Percentiles rank a stretch among this genome's conserved stretches.
These are phyloP conservation scores for Eudyptes chrysolophus DNA, from an alignment of 2,113 vertebrate genomes.

Conservation along the genomic window DNA sequence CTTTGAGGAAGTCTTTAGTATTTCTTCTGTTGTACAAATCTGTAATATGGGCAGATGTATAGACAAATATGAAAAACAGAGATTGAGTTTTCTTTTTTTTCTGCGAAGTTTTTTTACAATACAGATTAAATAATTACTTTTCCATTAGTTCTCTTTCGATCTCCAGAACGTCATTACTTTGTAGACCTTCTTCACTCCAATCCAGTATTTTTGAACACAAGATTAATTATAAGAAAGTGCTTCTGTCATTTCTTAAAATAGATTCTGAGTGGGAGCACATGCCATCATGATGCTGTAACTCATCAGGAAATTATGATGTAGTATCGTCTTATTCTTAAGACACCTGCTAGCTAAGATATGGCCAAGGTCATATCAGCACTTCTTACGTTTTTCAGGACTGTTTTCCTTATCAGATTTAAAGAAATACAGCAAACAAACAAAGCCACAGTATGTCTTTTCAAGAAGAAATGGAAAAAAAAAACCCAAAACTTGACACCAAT, in stretches of 20 bases:
- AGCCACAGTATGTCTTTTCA: not conserved
- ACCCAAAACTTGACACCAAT: not conserved
- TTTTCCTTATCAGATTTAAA: not conserved
- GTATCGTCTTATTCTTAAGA: conserved; percentile 18
- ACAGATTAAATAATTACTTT: conserved; percentile 27
- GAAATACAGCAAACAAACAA: not conserved
- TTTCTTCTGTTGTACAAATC: not conserved
- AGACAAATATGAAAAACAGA: not conserved
- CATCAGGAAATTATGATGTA: conserved; percentile 40
- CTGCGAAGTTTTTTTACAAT: not conserved
- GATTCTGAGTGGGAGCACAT: conserved; percentile 49
- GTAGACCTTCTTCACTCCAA: conserved; percentile 30
- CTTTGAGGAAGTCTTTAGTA: not conserved
- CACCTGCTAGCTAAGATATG: not conserved
- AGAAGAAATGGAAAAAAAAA: not conserved
- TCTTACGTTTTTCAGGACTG: not conserved
- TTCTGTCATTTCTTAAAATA: conserved; percentile 71
- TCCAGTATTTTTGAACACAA: conserved; percentile 47
- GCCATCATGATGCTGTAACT: conserved; percentile 53
- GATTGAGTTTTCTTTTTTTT: not conserved
- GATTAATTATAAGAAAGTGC: conserved; percentile 54
- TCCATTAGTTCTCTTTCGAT: conserved; percentile 8
- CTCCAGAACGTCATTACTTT: conserved; percentile 8
- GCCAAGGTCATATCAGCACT: conserved; percentile 26
- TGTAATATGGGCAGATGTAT: not conserved